Evolutionary conservation across 2,797 vertebrate genomes (phyloP).

Genomic region (Scolopax rusticola): DNA sequence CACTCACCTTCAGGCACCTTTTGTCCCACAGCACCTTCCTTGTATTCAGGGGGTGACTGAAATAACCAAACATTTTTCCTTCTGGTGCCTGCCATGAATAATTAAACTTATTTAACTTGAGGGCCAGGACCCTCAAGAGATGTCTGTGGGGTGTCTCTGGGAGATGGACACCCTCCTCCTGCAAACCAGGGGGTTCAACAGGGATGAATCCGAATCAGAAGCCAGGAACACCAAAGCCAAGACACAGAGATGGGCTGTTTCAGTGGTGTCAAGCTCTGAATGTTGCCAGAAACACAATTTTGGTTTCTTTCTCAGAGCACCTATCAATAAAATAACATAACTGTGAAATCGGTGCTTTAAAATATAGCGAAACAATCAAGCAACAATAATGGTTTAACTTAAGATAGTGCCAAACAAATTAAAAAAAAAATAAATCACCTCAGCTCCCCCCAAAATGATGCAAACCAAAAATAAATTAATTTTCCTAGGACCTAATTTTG

Average conservation of each 20-base stretch:
- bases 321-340: background rate
- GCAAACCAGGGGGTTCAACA: background rate
- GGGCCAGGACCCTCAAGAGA: background rate
- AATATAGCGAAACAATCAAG: background rate
- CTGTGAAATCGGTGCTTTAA: background rate
- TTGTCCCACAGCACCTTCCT: background rate
- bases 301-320: background rate
- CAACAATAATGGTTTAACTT: background rate
- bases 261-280: slow-evolving; percentile 10
- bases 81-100: background rate
- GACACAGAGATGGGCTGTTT: slow-evolving; percentile 21
- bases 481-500: background rate
- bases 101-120: background rate
- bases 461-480: background rate
- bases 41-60: background rate
- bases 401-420: background rate
- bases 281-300: background rate
- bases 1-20: background rate
- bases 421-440: background rate
- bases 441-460: rapidly evolving
- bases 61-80: background rate
- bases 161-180: background rate
- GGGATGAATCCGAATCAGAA: background rate
- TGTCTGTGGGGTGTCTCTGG: rapidly evolving
- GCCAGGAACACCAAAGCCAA: slow-evolving; percentile 3